phyloP scores from a whole-genome alignment of 2,888 invertebrate genomes.

The Heteromurus nitidus region DNA sequence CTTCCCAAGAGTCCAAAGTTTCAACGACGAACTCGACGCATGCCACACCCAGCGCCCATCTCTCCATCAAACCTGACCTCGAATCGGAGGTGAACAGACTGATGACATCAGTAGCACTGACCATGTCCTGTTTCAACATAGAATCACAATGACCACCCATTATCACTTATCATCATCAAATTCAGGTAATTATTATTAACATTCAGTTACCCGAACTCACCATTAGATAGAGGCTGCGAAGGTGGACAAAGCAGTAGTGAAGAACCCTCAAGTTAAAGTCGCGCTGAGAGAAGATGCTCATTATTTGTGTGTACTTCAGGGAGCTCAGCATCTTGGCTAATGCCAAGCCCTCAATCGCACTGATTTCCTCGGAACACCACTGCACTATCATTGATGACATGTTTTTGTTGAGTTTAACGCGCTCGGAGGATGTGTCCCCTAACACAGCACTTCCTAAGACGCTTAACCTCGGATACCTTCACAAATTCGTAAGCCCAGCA shows the following conservation, averaged over 20 bases:
- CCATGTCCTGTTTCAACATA: slow-evolving; percentile 17
- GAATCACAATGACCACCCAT: background rate
- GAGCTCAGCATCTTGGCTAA: slow-evolving; percentile 68
- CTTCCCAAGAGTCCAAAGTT: slow-evolving; percentile 71
- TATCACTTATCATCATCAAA: too few species aligned
- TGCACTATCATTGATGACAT: slow-evolving; percentile 43
- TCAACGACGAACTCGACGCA: slow-evolving; percentile 70
- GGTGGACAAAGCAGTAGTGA: slow-evolving; percentile 66
- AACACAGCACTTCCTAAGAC: slow-evolving; percentile 47
- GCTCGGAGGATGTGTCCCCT: slow-evolving; percentile 29
- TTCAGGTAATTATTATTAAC: background rate
- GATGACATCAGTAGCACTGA: slow-evolving; percentile 54
- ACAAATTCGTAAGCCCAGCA: too few species aligned
- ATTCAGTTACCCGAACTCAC: slow-evolving; percentile 34
- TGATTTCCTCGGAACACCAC: slow-evolving; percentile 71
- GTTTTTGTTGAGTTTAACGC: slow-evolving; percentile 7
- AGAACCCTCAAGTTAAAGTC: slow-evolving; percentile 68
- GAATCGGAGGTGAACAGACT: slow-evolving; percentile 69
- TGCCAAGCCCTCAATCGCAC: slow-evolving; percentile 68
- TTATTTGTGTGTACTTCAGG: slow-evolving; percentile 67
- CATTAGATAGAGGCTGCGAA: slow-evolving; percentile 57
- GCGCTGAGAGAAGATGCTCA: slow-evolving; percentile 62
- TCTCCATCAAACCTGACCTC: slow-evolving; percentile 66
- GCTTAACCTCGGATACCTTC: slow-evolving; percentile 64
- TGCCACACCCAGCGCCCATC: slow-evolving; percentile 71